Conservation (phyloP, 2,888 invertebrate genomes). For the Cheilosia soror region DNA sequence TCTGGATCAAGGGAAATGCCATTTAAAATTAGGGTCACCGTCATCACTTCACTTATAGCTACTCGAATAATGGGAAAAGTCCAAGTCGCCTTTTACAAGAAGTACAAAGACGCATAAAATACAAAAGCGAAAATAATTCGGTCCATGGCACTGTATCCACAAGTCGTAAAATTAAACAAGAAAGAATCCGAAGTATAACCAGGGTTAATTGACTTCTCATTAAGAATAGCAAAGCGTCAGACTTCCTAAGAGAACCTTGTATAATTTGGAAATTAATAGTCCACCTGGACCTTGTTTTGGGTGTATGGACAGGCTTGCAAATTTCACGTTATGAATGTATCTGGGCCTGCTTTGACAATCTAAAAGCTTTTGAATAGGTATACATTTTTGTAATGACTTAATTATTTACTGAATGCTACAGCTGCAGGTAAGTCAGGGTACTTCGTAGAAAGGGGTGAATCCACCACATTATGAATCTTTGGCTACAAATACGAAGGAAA, state of each 20-base stretch:
- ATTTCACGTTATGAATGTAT: too few relatives aligned
- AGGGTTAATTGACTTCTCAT: constrained; percentile 20
- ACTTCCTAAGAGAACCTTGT: constrained; percentile 3
- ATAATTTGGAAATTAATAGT: constrained; percentile 2
- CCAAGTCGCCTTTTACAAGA: neutral
- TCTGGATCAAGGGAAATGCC: constrained; percentile 34
- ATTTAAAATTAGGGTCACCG: constrained; percentile 51
- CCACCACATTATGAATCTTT: too few relatives aligned
- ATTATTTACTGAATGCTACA: too few relatives aligned
- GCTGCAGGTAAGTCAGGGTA: too few relatives aligned
- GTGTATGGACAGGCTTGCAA: too few relatives aligned
- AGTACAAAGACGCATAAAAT: neutral
- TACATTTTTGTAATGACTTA: too few relatives aligned
- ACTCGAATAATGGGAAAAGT: neutral
- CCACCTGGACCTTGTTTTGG: constrained; percentile 5
- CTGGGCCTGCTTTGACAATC: too few relatives aligned
- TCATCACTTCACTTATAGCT: constrained; percentile 10
- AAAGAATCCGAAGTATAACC: constrained; percentile 4
- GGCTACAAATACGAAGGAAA: too few relatives aligned
- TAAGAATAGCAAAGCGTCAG: neutral
- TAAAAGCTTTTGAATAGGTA: too few relatives aligned
- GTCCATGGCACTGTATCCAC: constrained; percentile 9
- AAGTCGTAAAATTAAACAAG: constrained; percentile 40
- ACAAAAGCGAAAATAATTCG: constrained; percentile 1
- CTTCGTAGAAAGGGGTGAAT: too few relatives aligned